Percentiles rank a stretch among this genome's conserved stretches.
Evolutionary conservation across 1,140 invertebrate species (phyloP).

Genomic region (Physella acuta): DNA sequence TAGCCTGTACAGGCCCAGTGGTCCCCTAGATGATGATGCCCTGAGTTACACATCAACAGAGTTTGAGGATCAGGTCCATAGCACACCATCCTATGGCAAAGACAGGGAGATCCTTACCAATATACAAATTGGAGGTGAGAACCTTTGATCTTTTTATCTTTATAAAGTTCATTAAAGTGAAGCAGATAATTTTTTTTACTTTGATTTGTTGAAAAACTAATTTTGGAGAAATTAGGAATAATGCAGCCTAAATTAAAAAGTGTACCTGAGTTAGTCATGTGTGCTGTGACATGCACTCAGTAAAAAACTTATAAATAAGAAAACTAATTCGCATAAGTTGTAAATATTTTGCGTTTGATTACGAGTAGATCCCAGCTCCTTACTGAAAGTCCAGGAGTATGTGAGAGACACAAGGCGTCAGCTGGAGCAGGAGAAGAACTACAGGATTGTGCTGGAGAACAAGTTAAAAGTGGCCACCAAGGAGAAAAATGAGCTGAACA

Average conservation of each 20-base stretch:
- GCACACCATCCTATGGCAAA: constrained; percentile 26
- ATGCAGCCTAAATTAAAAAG: no score
- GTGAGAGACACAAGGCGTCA: constrained; percentile 43
- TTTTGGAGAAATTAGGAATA: no score
- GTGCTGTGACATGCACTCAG: no score
- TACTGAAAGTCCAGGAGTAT: constrained; percentile 51
- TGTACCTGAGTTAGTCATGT: no score
- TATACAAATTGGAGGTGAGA: constrained; percentile 45
- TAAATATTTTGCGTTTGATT: no score
- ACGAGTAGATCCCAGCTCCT: constrained; percentile 48
- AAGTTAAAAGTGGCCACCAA: constrained; percentile 43
- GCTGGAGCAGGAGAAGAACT: constrained; percentile 49
- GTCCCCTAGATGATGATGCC: constrained; percentile 47
- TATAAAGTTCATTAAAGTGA: no score
- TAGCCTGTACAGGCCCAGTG: constrained; percentile 1
- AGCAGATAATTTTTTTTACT: no score
- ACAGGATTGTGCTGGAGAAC: constrained; percentile 43
- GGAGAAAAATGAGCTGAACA: constrained; percentile 47
- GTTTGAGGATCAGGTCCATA: constrained; percentile 36
- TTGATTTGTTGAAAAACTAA: no score
- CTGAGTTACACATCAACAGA: constrained; percentile 54
- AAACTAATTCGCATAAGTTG: no score
- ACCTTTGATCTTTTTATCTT: no score
- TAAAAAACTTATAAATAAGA: no score
- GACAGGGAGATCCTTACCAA: constrained; percentile 45